Evolutionary conservation across 1,140 invertebrate genomes (phyloP).

Genomic region (Tetramorium simillimum): DNA sequence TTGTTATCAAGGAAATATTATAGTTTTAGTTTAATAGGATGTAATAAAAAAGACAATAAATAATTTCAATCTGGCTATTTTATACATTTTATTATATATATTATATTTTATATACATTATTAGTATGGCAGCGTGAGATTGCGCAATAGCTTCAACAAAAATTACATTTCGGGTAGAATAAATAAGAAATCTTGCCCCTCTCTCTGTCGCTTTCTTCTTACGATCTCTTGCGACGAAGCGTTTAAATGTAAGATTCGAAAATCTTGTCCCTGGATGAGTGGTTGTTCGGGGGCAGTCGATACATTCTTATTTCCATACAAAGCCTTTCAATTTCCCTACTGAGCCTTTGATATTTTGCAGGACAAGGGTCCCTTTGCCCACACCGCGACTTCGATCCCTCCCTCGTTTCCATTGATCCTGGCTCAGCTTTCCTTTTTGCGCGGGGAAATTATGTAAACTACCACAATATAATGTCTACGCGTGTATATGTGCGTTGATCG

Average conservation of each 20-base stretch:
- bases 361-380: constrained; percentile 63
- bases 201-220: not conserved
- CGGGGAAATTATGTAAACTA: constrained; percentile 60
- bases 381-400: constrained; percentile 46
- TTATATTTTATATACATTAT: not conserved
- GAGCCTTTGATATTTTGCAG: constrained; percentile 79
- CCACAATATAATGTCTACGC: constrained; percentile 2
- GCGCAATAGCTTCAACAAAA: constrained; percentile 17
- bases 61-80: not conserved
- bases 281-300: constrained; percentile 73
- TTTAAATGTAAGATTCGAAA: constrained; percentile 68
- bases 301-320: constrained; percentile 81
- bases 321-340: constrained; percentile 80
- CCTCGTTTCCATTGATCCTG: constrained; percentile 32
- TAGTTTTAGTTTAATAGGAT: not conserved
- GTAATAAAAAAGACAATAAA: not conserved
- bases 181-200: constrained; percentile 1
- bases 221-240: constrained; percentile 33
- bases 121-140: not conserved
- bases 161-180: not conserved
- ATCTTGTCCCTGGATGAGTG: constrained; percentile 64
- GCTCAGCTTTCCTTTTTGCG: constrained; percentile 29
- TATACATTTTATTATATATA: not conserved
- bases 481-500: not conserved
- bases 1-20: not conserved